Base-by-base conservation (phyloP, 2,797 vertebrate genomes). In the Luscinia megarhynchos region DNA sequence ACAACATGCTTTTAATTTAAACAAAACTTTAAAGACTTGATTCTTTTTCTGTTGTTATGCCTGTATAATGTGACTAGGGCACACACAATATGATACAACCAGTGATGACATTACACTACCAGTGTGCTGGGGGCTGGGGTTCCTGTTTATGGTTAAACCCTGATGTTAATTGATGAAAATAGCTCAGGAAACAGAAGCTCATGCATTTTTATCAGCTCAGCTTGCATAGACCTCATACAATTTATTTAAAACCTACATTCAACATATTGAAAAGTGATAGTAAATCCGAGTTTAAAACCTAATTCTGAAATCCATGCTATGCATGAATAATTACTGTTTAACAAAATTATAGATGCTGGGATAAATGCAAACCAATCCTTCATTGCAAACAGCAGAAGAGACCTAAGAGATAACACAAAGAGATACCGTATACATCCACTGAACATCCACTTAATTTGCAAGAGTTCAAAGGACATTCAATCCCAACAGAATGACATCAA, bases 391-490 rank as follows among this genome's bases (percentile, higher is more conserved):
- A 96, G 75, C 70, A 95, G 82, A 97, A 92, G 69, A 95, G 70
- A 85, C 77, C 54, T 90, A 94, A 87, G 53, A 90, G 82, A 91
- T 87, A 87, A 54, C 70, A 93, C 89, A 93, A 94, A 97, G 70
- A 89, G 55, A 72, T 90, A 87, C 70, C 30, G 6, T 73, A 93
- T 83, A 79, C 24, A 61, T 85, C 86, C 82, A 76, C 68, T 67
- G 93, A 95, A 90, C 77, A 96, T 85, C 75, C 91, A 96, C 79
- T 96, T 96, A 94, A 97, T 97, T 97, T 97, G 74, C 79, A 94
- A 93, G 92, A 97, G 95, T 97, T 97, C 96, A 98, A 96, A 98
- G 94, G 92, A 97, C 94, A 97, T 93, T 91, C 85, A 95, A 94
- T 97, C 95, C 95, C 90, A 97, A 96, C 79, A 96, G 96, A 97